These are phyloP conservation scores for Phymorhynchus buccinoides DNA, from an alignment of 1,140 invertebrate species.

Conservation along the genomic window DNA sequence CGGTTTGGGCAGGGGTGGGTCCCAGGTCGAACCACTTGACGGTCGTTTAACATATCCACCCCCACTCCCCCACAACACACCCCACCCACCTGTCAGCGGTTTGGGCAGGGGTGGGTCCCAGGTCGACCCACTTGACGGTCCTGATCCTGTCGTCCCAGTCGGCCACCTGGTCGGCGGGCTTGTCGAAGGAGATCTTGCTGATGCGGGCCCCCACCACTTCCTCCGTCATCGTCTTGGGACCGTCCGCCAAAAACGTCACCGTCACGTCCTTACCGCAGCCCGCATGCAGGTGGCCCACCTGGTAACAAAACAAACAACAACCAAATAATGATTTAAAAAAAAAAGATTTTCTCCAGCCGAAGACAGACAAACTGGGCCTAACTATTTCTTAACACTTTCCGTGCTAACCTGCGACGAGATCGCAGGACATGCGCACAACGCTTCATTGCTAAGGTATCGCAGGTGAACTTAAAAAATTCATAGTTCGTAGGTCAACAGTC, in stretches of 20 bases:
- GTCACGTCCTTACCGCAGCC: conserved; percentile 69
- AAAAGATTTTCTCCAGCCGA: too few species aligned
- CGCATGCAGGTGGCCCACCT: conserved; percentile 68
- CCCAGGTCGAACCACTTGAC: conserved; percentile 25
- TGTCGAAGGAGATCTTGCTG: conserved; percentile 71
- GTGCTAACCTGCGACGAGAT: too few species aligned
- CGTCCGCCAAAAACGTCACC: conserved; percentile 68
- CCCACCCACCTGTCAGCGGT: conserved; percentile 36
- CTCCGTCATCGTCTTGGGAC: conserved; percentile 63
- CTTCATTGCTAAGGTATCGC: too few species aligned
- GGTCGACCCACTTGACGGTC: conserved; percentile 72
- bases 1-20: too few species aligned
- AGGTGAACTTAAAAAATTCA: too few species aligned
- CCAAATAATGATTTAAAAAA: not conserved
- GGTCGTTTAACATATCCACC: conserved; percentile 26
- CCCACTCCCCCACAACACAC: not conserved
- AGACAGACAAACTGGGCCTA: too few species aligned
- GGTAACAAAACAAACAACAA: conserved; percentile 53
- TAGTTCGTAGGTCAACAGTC: too few species aligned
- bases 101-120: conserved; percentile 49
- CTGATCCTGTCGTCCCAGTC: conserved; percentile 73
- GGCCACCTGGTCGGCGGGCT: conserved; percentile 65
- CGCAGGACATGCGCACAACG: too few species aligned
- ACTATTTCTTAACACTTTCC: too few species aligned
- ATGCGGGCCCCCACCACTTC: conserved; percentile 63